These are phyloP conservation scores for Achlya flavicornis DNA, from an alignment of 2,888 invertebrate species.

Conservation along the genomic window DNA sequence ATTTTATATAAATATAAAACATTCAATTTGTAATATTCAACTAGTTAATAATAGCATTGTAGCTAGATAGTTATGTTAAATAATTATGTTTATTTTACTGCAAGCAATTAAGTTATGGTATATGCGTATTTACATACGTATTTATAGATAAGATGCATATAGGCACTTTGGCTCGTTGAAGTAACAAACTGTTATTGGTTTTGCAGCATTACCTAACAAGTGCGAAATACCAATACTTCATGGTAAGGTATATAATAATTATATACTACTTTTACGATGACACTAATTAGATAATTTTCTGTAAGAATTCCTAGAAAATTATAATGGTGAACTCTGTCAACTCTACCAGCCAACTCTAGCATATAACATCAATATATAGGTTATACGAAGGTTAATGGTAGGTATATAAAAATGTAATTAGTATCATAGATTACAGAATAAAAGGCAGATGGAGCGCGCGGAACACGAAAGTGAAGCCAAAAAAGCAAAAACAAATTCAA, in stretches of 20 bases:
- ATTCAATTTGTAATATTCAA: too few relatives aligned
- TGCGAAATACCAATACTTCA: conserved; percentile 44
- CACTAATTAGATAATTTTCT: conserved; percentile 51
- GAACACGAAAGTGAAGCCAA: too few relatives aligned
- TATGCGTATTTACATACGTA: conserved; percentile 22
- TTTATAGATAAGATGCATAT: conserved; percentile 20
- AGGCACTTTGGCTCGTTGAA: background rate
- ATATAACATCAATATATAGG: background rate
- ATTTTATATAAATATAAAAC: too few relatives aligned
- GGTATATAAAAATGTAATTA: background rate
- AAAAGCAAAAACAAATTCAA: too few relatives aligned
- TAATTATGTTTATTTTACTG: conserved; percentile 16
- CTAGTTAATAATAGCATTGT: too few relatives aligned
- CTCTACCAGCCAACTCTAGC: conserved; percentile 1
- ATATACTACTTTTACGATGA: conserved; percentile 43
- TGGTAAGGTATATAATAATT: conserved; percentile 32
- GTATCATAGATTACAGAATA: too few relatives aligned
- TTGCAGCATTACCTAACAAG: conserved; percentile 42
- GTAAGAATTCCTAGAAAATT: conserved; percentile 28
- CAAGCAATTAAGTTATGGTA: conserved; percentile 28
- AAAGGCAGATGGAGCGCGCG: too few relatives aligned
- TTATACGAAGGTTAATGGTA: background rate
- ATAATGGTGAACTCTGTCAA: conserved; percentile 23
- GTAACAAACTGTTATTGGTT: conserved; percentile 33
- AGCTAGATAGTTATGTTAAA: too few relatives aligned